Base-by-base conservation (phyloP, 2,113 vertebrate genomes). In the Dolichallabes microphthalmus region DNA sequence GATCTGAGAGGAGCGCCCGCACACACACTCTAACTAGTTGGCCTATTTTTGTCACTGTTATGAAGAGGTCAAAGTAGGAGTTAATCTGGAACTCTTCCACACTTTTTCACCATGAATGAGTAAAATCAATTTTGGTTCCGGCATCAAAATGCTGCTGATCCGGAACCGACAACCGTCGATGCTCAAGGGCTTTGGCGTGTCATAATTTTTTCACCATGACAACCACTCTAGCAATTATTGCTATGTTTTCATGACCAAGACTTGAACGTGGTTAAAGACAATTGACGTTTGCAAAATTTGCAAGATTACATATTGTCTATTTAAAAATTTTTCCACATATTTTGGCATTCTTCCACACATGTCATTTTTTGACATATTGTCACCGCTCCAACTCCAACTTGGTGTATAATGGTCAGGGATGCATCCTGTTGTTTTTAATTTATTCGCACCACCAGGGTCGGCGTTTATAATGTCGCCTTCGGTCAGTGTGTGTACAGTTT, bases 1-100 rank as follows among this genome's bases (percentile, higher is more conserved):
- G 71, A 85, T 66, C 87, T 79, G 86, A 90, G 84, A 84, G 0
- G 27, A 55, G 57, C 60, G 14, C 76, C 4, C 53, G 20, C 53
- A 66, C 5, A 66, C 5, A 53, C 61, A 66, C 80, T 39, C 14
- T 17, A 53, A n/a, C 25, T 27, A 27, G 25, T 45, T 53, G 73
- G 50, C 6, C 52, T 27, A 27, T 75, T 50, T 53, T 75, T 27
- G 50, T 53, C 50, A 27, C 22, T 53, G 6, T n/a, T 9, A 11
- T 71, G 4, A n/a, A 66, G 45, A 27, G 73, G 30, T 77, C 50
- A 57, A 27, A 55, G n/a, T 32, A 77, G 7, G n/a, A 57, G 27
- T 27, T 3, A 20, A 57, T 53, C 75, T 77, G 25, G 13, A 45
- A 50, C 39, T 50, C 14, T 53, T 78, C 76, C 30, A 78, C 53